These are phyloP conservation scores for Psammodynastes pulverulentus DNA, from an alignment of 2,113 vertebrate species.

Conservation along the genomic window DNA sequence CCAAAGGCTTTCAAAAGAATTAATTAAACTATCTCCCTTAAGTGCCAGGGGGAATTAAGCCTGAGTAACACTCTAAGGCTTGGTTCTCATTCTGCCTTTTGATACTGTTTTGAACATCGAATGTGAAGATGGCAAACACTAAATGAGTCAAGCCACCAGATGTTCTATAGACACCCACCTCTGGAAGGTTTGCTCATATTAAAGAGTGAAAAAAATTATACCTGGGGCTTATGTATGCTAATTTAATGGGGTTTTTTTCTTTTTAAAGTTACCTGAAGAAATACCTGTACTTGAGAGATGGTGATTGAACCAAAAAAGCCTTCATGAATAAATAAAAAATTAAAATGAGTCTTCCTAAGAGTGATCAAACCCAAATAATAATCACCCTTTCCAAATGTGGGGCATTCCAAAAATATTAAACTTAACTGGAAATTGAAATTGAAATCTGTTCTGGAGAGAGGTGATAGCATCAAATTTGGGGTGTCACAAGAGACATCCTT, in stretches of 20 bases:
- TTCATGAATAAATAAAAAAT: not conserved
- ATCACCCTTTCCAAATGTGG: not conserved
- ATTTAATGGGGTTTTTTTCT: not conserved
- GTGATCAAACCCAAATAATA: not conserved
- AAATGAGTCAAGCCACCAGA: slow-evolving; percentile 45
- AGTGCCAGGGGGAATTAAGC: slow-evolving; percentile 2
- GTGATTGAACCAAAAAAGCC: not conserved
- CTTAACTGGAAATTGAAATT: not conserved
- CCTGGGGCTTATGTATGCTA: not conserved
- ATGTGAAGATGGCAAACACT: slow-evolving; percentile 40
- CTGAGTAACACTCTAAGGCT: slow-evolving; percentile 4
- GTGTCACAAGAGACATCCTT: not conserved
- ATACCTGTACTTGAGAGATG: not conserved
- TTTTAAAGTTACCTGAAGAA: not conserved
- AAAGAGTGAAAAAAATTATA: not conserved
- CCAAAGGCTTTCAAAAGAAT: not conserved
- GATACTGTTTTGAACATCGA: slow-evolving; percentile 44
- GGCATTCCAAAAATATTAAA: not conserved
- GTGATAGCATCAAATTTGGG: not conserved
- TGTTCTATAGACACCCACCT: slow-evolving; percentile 34
- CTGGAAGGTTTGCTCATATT: not conserved
- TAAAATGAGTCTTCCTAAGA: not conserved
- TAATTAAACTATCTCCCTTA: not conserved
- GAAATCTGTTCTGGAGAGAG: not conserved
- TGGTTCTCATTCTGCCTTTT: slow-evolving; percentile 49